These are phyloP conservation scores for Alouatta caraya DNA, from an alignment of 2,797 vertebrate species.

Conservation along the genomic window DNA sequence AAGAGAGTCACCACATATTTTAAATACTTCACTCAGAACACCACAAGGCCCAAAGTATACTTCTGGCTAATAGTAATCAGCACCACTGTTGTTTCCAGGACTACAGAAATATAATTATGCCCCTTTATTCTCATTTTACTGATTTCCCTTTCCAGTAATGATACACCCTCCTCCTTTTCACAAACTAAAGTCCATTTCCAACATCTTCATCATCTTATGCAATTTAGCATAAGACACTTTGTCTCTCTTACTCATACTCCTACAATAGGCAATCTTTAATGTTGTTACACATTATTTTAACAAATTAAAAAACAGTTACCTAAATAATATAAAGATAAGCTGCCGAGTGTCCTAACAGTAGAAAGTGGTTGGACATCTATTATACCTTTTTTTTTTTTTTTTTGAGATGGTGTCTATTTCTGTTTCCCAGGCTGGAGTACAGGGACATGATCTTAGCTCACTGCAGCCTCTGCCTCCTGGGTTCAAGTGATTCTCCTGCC, in stretches of 20 bases:
- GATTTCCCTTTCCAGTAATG: not conserved
- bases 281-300: not conserved
- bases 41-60: not conserved
- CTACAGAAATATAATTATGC: not conserved
- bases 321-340: constrained; percentile 14
- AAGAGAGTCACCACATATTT: not conserved
- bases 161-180: not conserved
- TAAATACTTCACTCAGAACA: constrained; percentile 7
- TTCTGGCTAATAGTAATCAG: not conserved
- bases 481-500: no score
- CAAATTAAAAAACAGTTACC: not conserved
- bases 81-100: not conserved
- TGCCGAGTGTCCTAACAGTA: not conserved
- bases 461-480: no score
- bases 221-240: not conserved
- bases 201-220: not conserved
- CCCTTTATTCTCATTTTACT: not conserved
- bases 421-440: no score
- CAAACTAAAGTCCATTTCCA: not conserved
- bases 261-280: not conserved
- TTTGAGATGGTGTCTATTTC: no score
- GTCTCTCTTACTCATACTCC: not conserved
- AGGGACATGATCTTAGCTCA: no score
- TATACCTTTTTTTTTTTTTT: not conserved
- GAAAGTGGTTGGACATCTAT: not conserved